These are phyloP conservation scores for Lonchura striata DNA, from an alignment of 2,113 vertebrate species.

Conservation along the genomic window DNA sequence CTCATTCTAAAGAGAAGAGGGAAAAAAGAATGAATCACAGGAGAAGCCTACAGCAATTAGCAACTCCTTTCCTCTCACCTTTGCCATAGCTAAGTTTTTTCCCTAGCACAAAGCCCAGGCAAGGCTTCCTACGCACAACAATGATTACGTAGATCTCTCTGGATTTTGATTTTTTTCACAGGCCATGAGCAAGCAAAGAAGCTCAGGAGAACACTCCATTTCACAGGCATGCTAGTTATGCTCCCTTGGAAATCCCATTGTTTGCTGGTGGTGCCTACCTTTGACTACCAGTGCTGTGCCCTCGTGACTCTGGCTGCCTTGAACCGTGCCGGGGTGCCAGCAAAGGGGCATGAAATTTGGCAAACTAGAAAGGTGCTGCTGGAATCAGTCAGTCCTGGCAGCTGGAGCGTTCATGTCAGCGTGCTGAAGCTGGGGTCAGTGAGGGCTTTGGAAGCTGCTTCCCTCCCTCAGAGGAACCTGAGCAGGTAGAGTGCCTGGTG, in stretches of 20 bases:
- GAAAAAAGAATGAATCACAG: conserved; percentile 45
- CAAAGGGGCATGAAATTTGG: not conserved
- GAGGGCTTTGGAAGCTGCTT: not conserved
- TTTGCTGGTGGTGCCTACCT: not conserved
- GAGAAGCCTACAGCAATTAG: conserved; percentile 36
- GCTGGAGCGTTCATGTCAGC: fast-evolving
- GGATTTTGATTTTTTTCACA: conserved; percentile 1
- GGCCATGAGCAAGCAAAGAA: conserved; percentile 22
- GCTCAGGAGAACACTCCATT: not conserved
- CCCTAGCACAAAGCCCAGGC: conserved; percentile 44
- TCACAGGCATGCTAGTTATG: conserved; percentile 11
- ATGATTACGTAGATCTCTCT: not conserved
- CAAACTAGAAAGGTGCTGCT: not conserved
- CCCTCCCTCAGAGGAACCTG: fast-evolving
- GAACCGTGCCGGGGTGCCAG: not conserved
- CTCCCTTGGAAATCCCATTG: conserved; percentile 55
- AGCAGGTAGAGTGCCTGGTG: not conserved
- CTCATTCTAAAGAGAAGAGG: not conserved
- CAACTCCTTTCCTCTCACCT: conserved; percentile 51
- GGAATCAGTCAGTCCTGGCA: not conserved
- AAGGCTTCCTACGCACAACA: conserved; percentile 33
- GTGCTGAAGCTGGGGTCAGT: fast-evolving
- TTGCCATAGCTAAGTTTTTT: conserved; percentile 33
- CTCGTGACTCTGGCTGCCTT: not conserved
- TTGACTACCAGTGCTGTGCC: not conserved